Evolutionary conservation across 2,797 vertebrate genomes (phyloP), one percentile per base, ranked within the genome.

Genomic region (Dicrostonyx torquatus): DNA sequence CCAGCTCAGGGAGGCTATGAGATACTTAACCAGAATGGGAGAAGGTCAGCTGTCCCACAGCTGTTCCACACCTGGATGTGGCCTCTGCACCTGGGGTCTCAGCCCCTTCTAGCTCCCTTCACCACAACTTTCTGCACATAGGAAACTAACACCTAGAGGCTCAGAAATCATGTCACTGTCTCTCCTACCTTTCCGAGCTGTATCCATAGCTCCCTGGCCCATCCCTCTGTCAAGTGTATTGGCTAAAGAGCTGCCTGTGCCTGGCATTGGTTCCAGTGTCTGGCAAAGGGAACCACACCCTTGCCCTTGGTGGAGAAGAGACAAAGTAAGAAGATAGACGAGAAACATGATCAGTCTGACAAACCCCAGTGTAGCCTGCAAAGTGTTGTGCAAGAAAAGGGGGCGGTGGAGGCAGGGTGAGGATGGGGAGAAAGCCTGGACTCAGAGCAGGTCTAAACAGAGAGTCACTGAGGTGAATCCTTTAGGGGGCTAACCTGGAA

Each of bases 331-430:
- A 26, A n/a, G 58, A 37, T 1, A 22, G 48, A 31, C 34, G 31
- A 0, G 9, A 22, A 84, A 24, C 34, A 29, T 45, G 78, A 53
- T 0, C 4, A 24, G 34, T 3, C 14, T 45, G 86, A 37, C 50
- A 34, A 73, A 7, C 22, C 20, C 50, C 37, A 55, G 68, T 9
- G 3, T 1, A 24, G 48, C 34, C 6, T 15, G 48, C 8, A 6
- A 12, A 85, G 14, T 7, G 9, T 7, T 26, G 22, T 22, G 6
- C n/a, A 76, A 37, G 48, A 34, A 64, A 79, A 12, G 22, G 31
- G 9, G 45, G 11, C 2, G 4, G 26, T 31, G 62, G 26, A 26
- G 62, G 62, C 0, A 22, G 12, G 0, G 11, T 1, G 0, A 29
- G 43, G 40, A 3, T 10, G n/a, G 11, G 58, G 24, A 24, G 31